phyloP scores from a whole-genome alignment of 2,797 vertebrate genomes.

The Cheracebus regulus region DNA sequence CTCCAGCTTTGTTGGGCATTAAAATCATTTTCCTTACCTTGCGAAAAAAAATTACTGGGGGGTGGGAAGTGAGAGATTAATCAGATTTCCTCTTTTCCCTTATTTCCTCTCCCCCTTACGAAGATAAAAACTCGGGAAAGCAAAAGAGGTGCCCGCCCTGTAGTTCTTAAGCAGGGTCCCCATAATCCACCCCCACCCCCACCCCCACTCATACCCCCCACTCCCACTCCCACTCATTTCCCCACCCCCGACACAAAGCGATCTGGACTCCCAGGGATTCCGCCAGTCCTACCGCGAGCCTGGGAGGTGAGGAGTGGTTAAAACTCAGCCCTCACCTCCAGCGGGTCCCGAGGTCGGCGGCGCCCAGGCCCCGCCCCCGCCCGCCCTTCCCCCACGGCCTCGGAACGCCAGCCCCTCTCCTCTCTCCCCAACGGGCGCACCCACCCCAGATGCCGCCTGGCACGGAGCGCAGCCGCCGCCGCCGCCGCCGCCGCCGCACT shows the following conservation, averaged over 20 bases:
- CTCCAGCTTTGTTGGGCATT: constrained; percentile 37
- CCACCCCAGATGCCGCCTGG: constrained; percentile 79
- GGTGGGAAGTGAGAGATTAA: constrained; percentile 61
- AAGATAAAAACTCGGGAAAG: constrained; percentile 66
- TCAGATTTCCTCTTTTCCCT: constrained; percentile 57
- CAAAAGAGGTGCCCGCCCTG: constrained; percentile 23
- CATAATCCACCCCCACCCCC: not conserved
- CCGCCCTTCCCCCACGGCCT: constrained; percentile 63
- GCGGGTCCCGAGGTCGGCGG: constrained; percentile 63
- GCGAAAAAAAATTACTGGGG: not conserved
- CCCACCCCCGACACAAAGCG: constrained; percentile 63
- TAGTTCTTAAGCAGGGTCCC: constrained; percentile 44
- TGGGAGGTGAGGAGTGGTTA: constrained; percentile 57
- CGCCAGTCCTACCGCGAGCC: not conserved
- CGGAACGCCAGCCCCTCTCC: constrained; percentile 66
- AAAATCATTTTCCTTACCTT: constrained; percentile 47
- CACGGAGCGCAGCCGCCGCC: constrained; percentile 75
- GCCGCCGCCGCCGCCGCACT: constrained; percentile 60
- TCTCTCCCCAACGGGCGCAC: constrained; percentile 56
- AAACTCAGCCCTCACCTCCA: constrained; percentile 75
- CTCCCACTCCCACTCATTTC: not conserved
- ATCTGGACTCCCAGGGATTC: not conserved
- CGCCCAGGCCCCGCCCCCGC: constrained; percentile 81
- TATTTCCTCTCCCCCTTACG: constrained; percentile 33
- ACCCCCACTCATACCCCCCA: not conserved